Percentiles rank a stretch among this genome's conserved stretches.
Conservation (phyloP, 2,797 vertebrate species). For the Pterois miles region DNA sequence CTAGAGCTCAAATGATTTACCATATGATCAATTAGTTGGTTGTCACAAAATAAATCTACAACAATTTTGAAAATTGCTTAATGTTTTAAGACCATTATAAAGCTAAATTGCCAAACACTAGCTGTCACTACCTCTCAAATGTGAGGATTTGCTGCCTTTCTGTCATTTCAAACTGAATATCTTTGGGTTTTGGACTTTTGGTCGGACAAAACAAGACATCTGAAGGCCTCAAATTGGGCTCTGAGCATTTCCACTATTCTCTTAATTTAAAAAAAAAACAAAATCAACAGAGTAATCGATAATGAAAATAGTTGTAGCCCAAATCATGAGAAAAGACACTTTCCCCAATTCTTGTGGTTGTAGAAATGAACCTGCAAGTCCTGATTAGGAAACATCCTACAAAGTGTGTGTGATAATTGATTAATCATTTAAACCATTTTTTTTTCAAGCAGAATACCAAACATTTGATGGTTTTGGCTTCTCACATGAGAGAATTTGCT, state of each 20-base stretch:
- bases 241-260: background rate
- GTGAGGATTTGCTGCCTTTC: background rate
- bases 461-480: background rate
- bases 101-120: background rate
- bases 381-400: background rate
- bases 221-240: background rate
- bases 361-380: background rate
- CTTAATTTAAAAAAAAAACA: background rate
- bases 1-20: background rate
- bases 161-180: background rate
- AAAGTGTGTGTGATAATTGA: background rate
- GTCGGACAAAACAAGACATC: background rate
- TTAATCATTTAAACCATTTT: background rate
- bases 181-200: background rate
- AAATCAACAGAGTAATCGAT: background rate
- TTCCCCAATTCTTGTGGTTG: background rate
- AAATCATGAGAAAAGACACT: too few species aligned
- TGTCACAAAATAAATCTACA: fast-evolving
- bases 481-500: background rate
- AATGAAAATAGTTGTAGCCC: too few species aligned
- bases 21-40: background rate
- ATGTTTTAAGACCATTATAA: background rate
- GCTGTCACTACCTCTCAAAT: background rate
- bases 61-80: background rate
- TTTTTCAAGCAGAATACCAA: background rate